Conservation (phyloP, 2,888 invertebrate species). For the Onthophagus sagittarius region DNA sequence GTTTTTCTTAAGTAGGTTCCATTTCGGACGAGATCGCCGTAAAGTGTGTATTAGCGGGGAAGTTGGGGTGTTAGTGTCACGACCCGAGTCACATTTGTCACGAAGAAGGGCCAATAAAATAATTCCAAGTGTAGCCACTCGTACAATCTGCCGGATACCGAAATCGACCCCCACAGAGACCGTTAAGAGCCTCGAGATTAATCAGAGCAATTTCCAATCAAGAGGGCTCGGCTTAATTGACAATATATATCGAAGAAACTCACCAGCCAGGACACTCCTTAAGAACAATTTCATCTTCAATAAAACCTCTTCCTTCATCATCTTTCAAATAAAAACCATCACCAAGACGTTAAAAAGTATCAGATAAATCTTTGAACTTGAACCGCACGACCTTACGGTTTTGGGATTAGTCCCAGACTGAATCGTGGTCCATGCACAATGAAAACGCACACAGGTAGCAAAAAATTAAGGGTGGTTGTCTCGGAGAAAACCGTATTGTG, state of each 20-base stretch:
- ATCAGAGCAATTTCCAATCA: constrained; percentile 48
- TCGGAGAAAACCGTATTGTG: constrained; percentile 28
- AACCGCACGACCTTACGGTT: not conserved
- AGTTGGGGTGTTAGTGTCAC: constrained; percentile 46
- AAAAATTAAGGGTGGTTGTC: constrained; percentile 34
- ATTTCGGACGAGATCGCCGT: not conserved
- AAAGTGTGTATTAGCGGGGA: constrained; percentile 28
- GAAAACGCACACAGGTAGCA: constrained; percentile 32
- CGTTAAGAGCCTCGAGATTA: constrained; percentile 38
- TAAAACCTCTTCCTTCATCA: constrained; percentile 36
- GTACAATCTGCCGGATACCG: constrained; percentile 37
- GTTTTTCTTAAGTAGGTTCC: not conserved
- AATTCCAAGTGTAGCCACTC: constrained; percentile 45
- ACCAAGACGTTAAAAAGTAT: not conserved
- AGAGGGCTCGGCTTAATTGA: constrained; percentile 45
- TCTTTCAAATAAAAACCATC: not conserved
- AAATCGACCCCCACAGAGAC: constrained; percentile 43
- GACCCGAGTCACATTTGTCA: constrained; percentile 51
- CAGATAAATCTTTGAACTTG: not conserved
- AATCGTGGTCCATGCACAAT: not conserved
- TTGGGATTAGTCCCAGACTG: not conserved
- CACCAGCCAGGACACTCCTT: constrained; percentile 35
- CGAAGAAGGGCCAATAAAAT: constrained; percentile 49
- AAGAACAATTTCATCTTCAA: constrained; percentile 40
- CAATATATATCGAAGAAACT: constrained; percentile 25